Evolutionary conservation across 2,888 invertebrate species (phyloP).

Genomic region (Laspeyria flexula): DNA sequence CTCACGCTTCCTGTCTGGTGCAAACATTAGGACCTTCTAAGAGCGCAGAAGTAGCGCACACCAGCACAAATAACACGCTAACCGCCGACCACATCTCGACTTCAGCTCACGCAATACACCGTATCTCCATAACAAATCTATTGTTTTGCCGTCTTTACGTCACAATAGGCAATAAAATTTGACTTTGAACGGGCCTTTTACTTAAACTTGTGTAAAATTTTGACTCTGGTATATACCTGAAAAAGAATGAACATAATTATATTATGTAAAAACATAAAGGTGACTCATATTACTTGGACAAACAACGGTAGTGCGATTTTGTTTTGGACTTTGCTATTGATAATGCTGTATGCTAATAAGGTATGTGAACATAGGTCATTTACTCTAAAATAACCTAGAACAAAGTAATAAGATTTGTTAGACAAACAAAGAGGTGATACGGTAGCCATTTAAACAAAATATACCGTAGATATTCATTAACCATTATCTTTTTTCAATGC

Average conservation of each 20-base stretch:
- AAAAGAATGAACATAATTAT: slow-evolving; percentile 10
- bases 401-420: too few species aligned
- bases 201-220: slow-evolving; percentile 21
- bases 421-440: too few species aligned
- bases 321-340: neutral
- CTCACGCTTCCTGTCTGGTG: slow-evolving; percentile 86
- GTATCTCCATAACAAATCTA: slow-evolving; percentile 75
- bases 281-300: neutral
- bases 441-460: too few species aligned
- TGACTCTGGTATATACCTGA: slow-evolving; percentile 26
- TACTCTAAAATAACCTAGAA: too few species aligned
- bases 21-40: slow-evolving; percentile 93
- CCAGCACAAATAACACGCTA: slow-evolving; percentile 57
- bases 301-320: neutral
- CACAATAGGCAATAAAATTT: slow-evolving; percentile 59
- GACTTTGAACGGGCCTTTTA: slow-evolving; percentile 26
- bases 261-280: neutral
- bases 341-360: neutral
- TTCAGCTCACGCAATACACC: slow-evolving; percentile 57
- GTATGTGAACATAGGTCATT: too few species aligned
- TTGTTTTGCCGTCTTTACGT: slow-evolving; percentile 63
- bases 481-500: too few species aligned
- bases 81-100: slow-evolving; percentile 68
- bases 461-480: too few species aligned
- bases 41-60: slow-evolving; percentile 54